These are phyloP conservation scores for Melanostigma gelatinosum DNA, from an alignment of 2,113 vertebrate species.

Conservation along the genomic window DNA sequence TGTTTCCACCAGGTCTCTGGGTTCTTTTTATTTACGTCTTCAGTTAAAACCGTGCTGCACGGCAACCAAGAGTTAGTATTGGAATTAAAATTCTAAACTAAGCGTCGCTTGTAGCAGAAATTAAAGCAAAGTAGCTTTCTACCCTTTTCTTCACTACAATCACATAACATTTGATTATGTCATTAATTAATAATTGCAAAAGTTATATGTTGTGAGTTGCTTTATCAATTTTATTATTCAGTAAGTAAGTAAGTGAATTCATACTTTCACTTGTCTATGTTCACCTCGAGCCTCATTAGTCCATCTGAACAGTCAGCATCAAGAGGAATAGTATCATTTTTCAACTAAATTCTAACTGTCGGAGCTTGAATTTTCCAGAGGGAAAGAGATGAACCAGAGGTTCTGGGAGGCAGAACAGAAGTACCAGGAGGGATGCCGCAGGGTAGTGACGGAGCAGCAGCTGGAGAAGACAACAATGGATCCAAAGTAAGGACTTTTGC, in stretches of 20 bases:
- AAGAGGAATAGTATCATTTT: not conserved
- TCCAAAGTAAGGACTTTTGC: constrained; percentile 35
- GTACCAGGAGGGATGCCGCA: constrained; percentile 78
- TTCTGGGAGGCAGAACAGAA: constrained; percentile 79
- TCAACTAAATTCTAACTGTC: not conserved
- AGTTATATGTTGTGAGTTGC: not conserved
- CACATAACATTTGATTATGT: not conserved
- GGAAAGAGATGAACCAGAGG: constrained; percentile 74
- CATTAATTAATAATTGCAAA: not conserved
- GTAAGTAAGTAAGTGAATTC: not conserved
- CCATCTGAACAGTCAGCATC: not conserved
- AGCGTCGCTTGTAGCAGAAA: not conserved
- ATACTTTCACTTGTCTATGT: not conserved
- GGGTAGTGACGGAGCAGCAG: constrained; percentile 81
- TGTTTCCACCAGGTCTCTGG: not conserved
- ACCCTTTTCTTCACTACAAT: not conserved
- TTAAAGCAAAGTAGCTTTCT: not conserved
- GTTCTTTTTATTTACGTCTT: not conserved
- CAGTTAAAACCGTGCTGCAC: not conserved
- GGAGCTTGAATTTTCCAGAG: constrained; percentile 70
- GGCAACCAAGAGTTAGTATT: not conserved
- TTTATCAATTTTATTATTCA: not conserved
- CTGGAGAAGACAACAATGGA: constrained; percentile 83
- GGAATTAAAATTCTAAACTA: not conserved
- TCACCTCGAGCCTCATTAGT: not conserved